Conservation (phyloP, 2,797 vertebrate genomes). For the Coccyzus lansbergi region DNA sequence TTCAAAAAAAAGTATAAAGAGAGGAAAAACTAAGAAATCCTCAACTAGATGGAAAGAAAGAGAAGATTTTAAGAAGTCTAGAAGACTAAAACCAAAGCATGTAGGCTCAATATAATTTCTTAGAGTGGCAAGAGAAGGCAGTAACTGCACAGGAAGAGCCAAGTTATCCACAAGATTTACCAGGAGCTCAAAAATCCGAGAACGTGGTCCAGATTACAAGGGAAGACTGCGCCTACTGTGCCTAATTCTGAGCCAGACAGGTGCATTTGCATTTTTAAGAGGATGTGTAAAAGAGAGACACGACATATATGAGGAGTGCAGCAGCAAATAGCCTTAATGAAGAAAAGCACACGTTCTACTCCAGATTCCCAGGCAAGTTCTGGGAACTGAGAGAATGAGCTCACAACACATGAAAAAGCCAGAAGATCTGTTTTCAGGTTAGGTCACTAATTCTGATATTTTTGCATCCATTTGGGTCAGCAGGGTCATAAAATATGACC, state of each 20-base stretch:
- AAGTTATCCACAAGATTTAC: not conserved
- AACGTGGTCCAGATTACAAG: not conserved
- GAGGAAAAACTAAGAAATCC: constrained; percentile 20
- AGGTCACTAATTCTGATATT: constrained; percentile 26
- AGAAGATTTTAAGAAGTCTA: not conserved
- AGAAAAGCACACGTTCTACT: not conserved
- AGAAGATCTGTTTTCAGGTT: not conserved
- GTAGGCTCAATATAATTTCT: not conserved
- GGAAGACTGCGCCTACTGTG: not conserved
- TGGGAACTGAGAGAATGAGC: not conserved
- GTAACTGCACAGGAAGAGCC: not conserved
- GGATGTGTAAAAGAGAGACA: not conserved
- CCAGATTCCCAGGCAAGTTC: not conserved
- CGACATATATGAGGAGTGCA: accelerated
- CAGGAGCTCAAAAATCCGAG: not conserved
- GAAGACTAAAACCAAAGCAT: not conserved
- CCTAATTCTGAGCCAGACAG: not conserved
- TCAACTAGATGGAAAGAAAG: not conserved
- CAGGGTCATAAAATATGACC: constrained; percentile 41
- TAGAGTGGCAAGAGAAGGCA: not conserved
- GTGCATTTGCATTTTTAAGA: not conserved
- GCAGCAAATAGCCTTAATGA: not conserved
- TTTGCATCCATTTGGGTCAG: constrained; percentile 58
- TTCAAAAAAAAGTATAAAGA: not conserved
- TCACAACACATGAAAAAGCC: not conserved